Percentiles rank a stretch among this genome's conserved stretches.
phyloP scores from a whole-genome alignment of 2,113 vertebrate genomes.

The Coturnix japonica region DNA sequence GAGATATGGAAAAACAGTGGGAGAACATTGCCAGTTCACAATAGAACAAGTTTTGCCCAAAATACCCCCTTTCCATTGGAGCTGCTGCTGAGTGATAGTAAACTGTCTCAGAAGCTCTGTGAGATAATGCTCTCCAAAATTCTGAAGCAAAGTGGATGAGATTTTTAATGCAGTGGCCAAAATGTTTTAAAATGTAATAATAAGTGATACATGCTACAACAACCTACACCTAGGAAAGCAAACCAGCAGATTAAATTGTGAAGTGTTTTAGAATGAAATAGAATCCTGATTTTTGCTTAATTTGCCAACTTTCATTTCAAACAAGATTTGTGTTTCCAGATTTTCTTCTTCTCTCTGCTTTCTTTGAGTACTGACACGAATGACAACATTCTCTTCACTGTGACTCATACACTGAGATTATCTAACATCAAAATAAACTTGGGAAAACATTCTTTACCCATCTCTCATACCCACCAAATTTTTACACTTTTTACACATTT shows the following conservation, averaged over 20 bases:
- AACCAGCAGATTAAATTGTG: background rate
- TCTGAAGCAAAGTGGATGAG: background rate
- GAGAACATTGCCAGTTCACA: background rate
- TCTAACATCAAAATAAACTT: background rate
- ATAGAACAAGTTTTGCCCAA: background rate
- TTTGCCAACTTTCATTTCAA: background rate
- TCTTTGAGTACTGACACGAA: background rate
- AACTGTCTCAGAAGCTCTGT: background rate
- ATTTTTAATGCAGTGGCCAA: background rate
- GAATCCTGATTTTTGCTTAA: background rate
- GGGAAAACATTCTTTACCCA: background rate
- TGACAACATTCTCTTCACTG: background rate
- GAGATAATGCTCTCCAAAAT: background rate
- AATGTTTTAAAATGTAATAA: background rate
- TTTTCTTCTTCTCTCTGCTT: background rate
- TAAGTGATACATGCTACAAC: background rate
- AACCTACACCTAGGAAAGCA: background rate
- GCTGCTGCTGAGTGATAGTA: background rate
- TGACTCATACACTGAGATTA: background rate
- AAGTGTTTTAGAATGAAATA: background rate
- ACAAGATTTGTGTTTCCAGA: background rate
- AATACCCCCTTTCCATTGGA: background rate
- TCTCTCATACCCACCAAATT: background rate
- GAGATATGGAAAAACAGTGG: background rate
- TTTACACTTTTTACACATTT: background rate